Conservation (phyloP, 1,140 invertebrate genomes). For the Nomia melanderi region DNA sequence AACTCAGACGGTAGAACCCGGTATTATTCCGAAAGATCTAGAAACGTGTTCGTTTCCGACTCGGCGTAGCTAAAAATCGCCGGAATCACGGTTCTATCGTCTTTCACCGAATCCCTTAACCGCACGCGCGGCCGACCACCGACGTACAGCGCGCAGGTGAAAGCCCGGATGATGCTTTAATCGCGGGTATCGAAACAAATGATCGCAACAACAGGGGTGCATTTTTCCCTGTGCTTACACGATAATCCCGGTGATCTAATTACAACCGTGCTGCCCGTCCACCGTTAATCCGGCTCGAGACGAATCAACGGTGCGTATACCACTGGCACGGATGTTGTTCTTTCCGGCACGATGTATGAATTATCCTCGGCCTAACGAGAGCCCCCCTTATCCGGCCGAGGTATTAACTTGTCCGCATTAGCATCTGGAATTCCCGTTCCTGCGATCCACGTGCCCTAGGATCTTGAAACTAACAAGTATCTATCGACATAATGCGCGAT, state of each 20-base stretch:
- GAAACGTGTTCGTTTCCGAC: too few relatives aligned
- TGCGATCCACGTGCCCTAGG: slow-evolving; percentile 16
- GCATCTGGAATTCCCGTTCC: slow-evolving; percentile 45
- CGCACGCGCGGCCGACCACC: neutral
- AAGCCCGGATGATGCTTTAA: neutral
- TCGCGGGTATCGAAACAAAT: neutral
- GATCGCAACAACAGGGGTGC: neutral
- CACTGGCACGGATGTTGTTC: slow-evolving; percentile 5
- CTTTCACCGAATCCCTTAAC: too few relatives aligned
- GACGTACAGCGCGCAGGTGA: neutral
- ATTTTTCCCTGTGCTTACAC: neutral
- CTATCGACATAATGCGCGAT: slow-evolving; percentile 33
- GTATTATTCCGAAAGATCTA: too few relatives aligned
- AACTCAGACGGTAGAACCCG: too few relatives aligned
- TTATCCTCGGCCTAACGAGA: slow-evolving; percentile 35
- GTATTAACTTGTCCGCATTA: slow-evolving; percentile 58
- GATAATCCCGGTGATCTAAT: neutral
- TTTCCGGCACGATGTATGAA: slow-evolving; percentile 49
- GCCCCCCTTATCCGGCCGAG: slow-evolving; percentile 36
- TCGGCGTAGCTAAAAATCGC: too few relatives aligned
- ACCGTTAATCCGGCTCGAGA: slow-evolving; percentile 10
- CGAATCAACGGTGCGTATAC: neutral
- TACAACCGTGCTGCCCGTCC: neutral
- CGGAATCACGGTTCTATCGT: too few relatives aligned
- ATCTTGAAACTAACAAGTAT: slow-evolving; percentile 43